phyloP scores from a whole-genome alignment of 2,113 vertebrate genomes.

The Monarcha castaneiventris region DNA sequence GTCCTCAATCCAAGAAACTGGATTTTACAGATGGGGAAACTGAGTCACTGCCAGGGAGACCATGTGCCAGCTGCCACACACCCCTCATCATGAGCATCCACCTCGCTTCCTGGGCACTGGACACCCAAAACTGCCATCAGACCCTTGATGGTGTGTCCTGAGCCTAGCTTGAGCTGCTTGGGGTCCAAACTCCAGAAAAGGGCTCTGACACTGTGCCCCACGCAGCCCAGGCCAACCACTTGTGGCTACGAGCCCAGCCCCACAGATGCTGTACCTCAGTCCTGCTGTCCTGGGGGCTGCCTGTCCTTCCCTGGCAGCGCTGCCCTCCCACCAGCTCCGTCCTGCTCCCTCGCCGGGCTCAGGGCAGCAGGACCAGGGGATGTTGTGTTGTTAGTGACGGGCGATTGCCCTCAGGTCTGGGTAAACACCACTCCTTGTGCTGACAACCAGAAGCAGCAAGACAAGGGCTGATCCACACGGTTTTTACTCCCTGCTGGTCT shows the following conservation, averaged over 20 bases:
- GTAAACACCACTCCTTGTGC: conserved; percentile 20
- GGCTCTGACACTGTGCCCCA: background rate
- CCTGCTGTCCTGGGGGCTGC: background rate
- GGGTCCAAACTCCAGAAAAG: background rate
- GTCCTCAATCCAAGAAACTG: background rate
- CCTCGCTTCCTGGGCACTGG: fast-evolving
- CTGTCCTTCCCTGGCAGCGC: background rate
- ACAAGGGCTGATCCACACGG: background rate
- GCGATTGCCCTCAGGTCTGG: background rate
- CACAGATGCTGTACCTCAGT: background rate
- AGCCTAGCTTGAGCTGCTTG: background rate
- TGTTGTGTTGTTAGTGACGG: conserved; percentile 60
- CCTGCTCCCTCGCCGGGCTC: background rate
- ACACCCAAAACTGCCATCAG: background rate
- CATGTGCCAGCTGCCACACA: background rate
- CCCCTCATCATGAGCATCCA: background rate
- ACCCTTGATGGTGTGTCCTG: background rate
- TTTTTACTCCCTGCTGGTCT: background rate
- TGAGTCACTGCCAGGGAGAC: background rate
- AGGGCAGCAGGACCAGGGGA: background rate
- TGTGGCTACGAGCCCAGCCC: background rate
- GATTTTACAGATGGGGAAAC: background rate
- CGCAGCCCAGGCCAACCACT: background rate
- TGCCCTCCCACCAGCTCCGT: background rate
- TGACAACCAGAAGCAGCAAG: conserved; percentile 14